phyloP scores from a whole-genome alignment of 2,888 invertebrate genomes.

The Drosophila longiperda region DNA sequence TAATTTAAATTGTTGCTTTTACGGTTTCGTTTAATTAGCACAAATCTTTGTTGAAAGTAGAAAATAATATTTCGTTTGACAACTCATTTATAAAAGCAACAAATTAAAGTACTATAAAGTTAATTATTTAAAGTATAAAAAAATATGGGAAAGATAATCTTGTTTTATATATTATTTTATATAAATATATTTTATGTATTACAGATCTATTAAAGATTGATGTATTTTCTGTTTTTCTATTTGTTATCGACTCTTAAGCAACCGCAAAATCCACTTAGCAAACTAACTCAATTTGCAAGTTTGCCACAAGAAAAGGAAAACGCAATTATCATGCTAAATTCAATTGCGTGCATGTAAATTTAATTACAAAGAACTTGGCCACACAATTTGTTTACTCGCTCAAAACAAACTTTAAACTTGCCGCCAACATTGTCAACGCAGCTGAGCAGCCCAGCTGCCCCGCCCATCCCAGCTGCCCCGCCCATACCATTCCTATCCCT shows the following conservation, averaged over 20 bases:
- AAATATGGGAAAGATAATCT: too few species aligned
- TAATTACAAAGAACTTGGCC: slow-evolving; percentile 70
- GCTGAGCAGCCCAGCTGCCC: background rate
- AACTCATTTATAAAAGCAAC: background rate
- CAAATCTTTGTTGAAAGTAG: background rate
- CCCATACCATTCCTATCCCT: background rate
- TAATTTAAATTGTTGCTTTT: background rate
- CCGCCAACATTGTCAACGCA: slow-evolving; percentile 61
- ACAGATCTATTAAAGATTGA: background rate
- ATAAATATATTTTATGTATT: too few species aligned
- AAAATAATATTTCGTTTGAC: background rate
- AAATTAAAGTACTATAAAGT: background rate
- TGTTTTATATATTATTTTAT: too few species aligned
- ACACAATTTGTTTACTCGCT: slow-evolving; percentile 77
- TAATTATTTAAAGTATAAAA: too few species aligned
- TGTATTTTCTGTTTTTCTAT: background rate
- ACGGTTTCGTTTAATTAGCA: background rate
- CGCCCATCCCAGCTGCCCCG: background rate
- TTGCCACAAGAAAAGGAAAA: slow-evolving; percentile 1
- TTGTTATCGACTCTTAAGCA: slow-evolving; percentile 1
- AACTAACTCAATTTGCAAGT: slow-evolving; percentile 31
- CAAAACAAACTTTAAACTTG: slow-evolving; percentile 78
- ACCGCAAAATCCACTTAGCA: slow-evolving; percentile 27
- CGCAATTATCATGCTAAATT: slow-evolving; percentile 40
- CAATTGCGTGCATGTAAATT: slow-evolving; percentile 70